Evolutionary conservation across 2,888 invertebrate genomes (phyloP).

Genomic region (Cryptocephalus primarius): DNA sequence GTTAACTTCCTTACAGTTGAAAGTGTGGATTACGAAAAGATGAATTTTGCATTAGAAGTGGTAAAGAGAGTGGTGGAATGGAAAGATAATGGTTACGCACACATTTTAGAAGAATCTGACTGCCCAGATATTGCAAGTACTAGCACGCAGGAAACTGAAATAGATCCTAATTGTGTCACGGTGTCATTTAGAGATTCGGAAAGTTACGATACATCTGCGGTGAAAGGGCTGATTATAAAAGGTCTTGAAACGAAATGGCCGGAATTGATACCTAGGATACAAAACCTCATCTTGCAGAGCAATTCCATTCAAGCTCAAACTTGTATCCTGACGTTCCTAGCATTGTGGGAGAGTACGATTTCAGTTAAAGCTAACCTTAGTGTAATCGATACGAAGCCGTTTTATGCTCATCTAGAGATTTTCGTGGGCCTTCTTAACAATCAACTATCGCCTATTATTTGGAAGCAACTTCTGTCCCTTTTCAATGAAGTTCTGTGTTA

Average conservation of each 20-base stretch:
- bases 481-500: constrained; percentile 88
- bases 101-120: constrained; percentile 54
- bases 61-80: constrained; percentile 81
- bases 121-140: constrained; percentile 27
- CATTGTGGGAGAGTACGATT: constrained; percentile 82
- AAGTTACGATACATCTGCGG: constrained; percentile 73
- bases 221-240: constrained; percentile 78
- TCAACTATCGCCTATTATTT: constrained; percentile 68
- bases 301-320: constrained; percentile 54
- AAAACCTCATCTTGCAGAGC: constrained; percentile 46
- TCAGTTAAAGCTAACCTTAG: constrained; percentile 85
- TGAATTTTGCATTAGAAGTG: constrained; percentile 74
- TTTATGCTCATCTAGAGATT: constrained; percentile 73
- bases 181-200: constrained; percentile 65
- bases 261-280: constrained; percentile 62
- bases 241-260: constrained; percentile 79
- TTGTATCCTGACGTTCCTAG: constrained; percentile 69
- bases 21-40: constrained; percentile 57
- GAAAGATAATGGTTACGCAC: constrained; percentile 74
- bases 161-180: constrained; percentile 41
- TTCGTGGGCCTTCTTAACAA: constrained; percentile 61
- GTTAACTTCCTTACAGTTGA: constrained; percentile 60
- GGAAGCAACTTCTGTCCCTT: constrained; percentile 72
- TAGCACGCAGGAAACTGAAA: constrained; percentile 18
- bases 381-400: constrained; percentile 79